Percentiles rank a stretch among this genome's conserved stretches.
Conservation (phyloP, 2,888 invertebrate genomes). For the Crepidodera aurea region DNA sequence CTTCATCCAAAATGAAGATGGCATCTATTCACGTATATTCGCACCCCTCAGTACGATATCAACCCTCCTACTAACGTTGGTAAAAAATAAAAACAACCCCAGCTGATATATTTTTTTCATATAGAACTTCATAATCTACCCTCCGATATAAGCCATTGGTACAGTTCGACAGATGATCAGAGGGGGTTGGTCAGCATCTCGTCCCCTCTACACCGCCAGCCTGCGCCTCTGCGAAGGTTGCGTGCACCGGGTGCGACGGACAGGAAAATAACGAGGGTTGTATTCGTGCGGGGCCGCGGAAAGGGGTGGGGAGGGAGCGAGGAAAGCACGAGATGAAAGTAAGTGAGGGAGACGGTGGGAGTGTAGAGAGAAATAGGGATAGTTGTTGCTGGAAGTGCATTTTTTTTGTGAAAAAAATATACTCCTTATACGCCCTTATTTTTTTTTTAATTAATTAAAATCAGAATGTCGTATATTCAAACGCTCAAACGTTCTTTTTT, state of each 20-base stretch:
- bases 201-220: conserved; percentile 36
- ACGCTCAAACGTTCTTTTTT: no score
- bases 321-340: conserved; percentile 9
- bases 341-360: background rate
- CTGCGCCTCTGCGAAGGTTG: conserved; percentile 45
- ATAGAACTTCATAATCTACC: conserved; percentile 18
- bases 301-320: conserved; percentile 45
- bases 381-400: background rate
- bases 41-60: conserved; percentile 5
- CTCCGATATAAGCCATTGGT: conserved; percentile 38
- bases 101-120: conserved; percentile 16
- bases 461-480: no score
- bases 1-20: conserved; percentile 3
- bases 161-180: conserved; percentile 52
- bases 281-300: conserved; percentile 28
- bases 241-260: conserved; percentile 59
- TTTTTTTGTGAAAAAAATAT: no score
- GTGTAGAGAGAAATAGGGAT: conserved; percentile 1
- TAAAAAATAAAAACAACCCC: conserved; percentile 10
- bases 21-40: background rate
- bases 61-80: conserved; percentile 12
- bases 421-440: no score
- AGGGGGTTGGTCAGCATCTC: conserved; percentile 40
- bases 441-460: no score
- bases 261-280: conserved; percentile 59